Evolutionary conservation across 2,797 vertebrate species (phyloP).

Genomic region (Huso huso): DNA sequence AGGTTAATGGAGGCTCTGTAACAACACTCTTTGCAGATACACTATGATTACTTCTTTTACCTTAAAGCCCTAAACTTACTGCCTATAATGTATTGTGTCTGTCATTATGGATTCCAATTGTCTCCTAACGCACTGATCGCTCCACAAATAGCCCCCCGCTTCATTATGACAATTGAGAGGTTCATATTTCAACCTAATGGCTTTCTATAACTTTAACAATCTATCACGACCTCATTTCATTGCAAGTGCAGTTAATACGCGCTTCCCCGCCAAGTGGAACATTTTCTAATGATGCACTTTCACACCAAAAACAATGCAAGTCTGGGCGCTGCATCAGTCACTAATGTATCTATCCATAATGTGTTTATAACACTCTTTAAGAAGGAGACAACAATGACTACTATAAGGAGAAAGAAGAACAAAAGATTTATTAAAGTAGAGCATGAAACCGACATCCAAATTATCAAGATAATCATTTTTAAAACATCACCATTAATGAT

Average conservation of each 20-base stretch:
- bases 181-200: constrained; percentile 81
- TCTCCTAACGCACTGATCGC: constrained; percentile 67
- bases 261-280: constrained; percentile 76
- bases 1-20: constrained; percentile 44
- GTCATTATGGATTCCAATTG: constrained; percentile 64
- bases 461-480: constrained; percentile 63
- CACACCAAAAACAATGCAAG: constrained; percentile 72
- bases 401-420: constrained; percentile 43
- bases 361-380: constrained; percentile 67
- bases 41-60: constrained; percentile 57
- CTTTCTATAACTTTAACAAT: constrained; percentile 80
- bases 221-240: constrained; percentile 86
- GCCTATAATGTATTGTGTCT: constrained; percentile 55
- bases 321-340: constrained; percentile 67
- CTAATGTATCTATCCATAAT: constrained; percentile 79
- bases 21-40: constrained; percentile 38
- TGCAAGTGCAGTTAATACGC: constrained; percentile 66
- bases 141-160: constrained; percentile 65
- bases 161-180: constrained; percentile 78
- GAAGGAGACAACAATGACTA: constrained; percentile 58
- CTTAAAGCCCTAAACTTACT: constrained; percentile 42
- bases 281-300: constrained; percentile 77
- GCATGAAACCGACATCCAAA: constrained; percentile 52
- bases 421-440: constrained; percentile 36
- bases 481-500: constrained; percentile 64